Evolutionary conservation across 2,113 vertebrate genomes (phyloP).

Genomic region (Phalacrocorax brasilianus): DNA sequence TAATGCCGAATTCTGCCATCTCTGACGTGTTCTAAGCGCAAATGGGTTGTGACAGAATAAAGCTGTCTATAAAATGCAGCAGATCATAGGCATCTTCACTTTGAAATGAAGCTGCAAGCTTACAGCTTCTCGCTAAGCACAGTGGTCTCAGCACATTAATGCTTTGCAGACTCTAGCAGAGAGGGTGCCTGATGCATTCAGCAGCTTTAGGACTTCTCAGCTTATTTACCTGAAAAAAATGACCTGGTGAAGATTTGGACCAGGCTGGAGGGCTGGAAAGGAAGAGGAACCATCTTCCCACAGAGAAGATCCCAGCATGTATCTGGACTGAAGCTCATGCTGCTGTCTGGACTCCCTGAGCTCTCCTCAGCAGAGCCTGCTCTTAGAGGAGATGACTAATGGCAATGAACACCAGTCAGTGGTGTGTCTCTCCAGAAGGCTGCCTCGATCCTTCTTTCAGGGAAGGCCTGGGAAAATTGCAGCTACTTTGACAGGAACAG

Average conservation of each 20-base stretch:
- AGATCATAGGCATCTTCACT: not conserved
- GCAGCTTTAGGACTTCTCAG: not conserved
- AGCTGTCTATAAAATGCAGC: not conserved
- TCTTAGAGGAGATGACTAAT: not conserved
- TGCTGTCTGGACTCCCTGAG: not conserved
- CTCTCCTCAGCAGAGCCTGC: not conserved
- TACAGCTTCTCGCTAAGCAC: not conserved
- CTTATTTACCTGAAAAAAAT: constrained; percentile 75
- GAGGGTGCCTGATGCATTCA: not conserved
- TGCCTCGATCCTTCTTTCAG: not conserved
- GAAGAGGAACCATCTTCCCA: constrained; percentile 25
- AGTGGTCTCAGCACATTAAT: accelerated
- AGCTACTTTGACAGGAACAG: not conserved
- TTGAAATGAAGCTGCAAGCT: not conserved
- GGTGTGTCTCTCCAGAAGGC: not conserved
- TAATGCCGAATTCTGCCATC: not conserved
- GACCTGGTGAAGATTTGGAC: constrained; percentile 81
- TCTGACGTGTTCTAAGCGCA: not conserved
- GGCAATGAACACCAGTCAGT: accelerated
- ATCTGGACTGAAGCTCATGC: not conserved
- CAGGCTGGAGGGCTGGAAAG: constrained; percentile 52
- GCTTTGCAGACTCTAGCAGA: not conserved
- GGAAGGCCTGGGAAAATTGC: not conserved
- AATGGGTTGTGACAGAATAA: not conserved
- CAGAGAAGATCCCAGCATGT: not conserved